Evolutionary conservation across 2,113 vertebrate species (phyloP).

Genomic region (Condylura cristata): DNA sequence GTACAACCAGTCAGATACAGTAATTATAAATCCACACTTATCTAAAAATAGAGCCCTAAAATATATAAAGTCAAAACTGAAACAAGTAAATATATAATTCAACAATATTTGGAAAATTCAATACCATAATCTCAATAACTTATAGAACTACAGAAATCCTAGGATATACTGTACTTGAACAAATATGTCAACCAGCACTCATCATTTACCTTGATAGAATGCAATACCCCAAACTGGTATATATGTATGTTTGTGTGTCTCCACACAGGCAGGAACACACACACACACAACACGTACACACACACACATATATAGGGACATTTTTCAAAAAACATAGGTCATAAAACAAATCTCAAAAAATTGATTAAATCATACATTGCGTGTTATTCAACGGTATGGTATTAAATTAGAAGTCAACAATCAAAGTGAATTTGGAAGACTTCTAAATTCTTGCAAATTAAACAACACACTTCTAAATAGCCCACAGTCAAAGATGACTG

Average conservation of each 20-base stretch:
- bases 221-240: no score
- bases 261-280: no score
- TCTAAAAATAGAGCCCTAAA: neutral
- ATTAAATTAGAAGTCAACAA: conserved; percentile 23
- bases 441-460: neutral
- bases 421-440: neutral
- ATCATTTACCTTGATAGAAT: no score
- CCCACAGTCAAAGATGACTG: neutral
- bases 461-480: neutral
- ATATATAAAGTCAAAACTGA: neutral
- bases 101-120: neutral
- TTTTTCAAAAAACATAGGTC: neutral
- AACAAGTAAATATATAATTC: neutral
- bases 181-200: neutral
- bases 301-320: neutral
- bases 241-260: no score
- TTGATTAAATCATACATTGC: neutral
- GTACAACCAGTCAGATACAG: neutral
- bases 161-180: neutral
- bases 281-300: no score
- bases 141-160: neutral
- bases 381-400: neutral
- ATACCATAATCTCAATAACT: neutral
- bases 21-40: neutral
- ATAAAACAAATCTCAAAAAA: neutral